phyloP scores from a whole-genome alignment of 1,140 invertebrate species.

The Brachionus rotundiformis region DNA sequence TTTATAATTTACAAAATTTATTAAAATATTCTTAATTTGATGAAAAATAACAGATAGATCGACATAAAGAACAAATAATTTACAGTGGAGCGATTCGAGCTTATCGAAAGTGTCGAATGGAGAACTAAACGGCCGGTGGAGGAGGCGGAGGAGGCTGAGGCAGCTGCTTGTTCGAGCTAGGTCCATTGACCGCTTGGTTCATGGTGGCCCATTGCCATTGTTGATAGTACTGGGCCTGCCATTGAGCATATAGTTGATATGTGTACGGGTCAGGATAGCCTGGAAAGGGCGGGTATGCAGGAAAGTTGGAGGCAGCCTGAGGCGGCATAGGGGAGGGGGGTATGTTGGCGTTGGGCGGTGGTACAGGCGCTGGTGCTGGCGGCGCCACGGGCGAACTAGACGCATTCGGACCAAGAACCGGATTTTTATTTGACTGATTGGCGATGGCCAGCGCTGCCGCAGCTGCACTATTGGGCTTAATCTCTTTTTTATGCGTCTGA shows the following conservation, averaged over 20 bases:
- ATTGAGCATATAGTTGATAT: conserved; percentile 21
- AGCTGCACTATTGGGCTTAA: conserved; percentile 38
- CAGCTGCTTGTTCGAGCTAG: not conserved
- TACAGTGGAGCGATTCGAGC: not conserved
- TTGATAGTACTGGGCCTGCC: conserved; percentile 40
- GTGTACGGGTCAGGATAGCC: conserved; percentile 1
- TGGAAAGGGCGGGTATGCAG: not conserved
- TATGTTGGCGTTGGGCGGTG: not conserved
- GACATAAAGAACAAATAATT: conserved; percentile 8
- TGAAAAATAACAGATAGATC: not conserved
- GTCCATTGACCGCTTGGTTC: conserved; percentile 25
- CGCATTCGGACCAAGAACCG: not conserved
- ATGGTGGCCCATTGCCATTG: conserved; percentile 26
- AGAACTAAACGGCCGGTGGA: not conserved
- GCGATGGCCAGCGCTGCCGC: conserved; percentile 32
- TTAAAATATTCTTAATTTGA: not conserved
- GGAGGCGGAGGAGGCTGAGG: not conserved
- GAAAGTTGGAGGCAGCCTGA: not conserved
- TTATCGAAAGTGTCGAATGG: not conserved
- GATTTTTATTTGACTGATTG: conserved; percentile 19
- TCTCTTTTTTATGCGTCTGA: conserved; percentile 1
- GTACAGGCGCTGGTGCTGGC: not conserved
- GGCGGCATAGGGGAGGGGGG: not conserved
- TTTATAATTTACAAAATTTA: not conserved
- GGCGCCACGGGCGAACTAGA: not conserved